Percentiles rank a stretch among this genome's conserved stretches.
Conservation (phyloP, 2,113 vertebrate species). For the Cyanistes caeruleus region DNA sequence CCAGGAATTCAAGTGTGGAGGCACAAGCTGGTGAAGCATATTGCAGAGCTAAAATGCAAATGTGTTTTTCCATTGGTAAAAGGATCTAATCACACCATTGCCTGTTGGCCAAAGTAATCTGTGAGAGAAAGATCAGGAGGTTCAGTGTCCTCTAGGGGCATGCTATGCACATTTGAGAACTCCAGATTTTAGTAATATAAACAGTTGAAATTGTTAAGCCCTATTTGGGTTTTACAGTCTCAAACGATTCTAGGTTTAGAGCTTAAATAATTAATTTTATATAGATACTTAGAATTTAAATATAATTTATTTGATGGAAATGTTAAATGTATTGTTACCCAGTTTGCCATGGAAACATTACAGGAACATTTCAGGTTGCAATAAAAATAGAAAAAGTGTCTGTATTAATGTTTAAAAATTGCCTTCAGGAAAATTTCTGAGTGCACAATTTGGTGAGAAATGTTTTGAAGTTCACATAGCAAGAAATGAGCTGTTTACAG, state of each 20-base stretch:
- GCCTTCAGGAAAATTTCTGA: not conserved
- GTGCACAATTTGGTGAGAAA: not conserved
- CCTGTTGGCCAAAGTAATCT: not conserved
- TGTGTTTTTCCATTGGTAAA: not conserved
- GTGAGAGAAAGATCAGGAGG: not conserved
- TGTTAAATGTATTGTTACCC: not conserved
- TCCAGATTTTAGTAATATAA: not conserved
- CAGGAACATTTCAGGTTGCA: not conserved
- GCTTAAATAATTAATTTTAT: constrained; percentile 6
- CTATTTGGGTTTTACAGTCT: not conserved
- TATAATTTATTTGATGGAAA: constrained; percentile 41
- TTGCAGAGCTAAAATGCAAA: not conserved
- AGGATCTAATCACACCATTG: not conserved
- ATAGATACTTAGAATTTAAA: not conserved
- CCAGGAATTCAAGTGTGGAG: not conserved
- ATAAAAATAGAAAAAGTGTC: not conserved
- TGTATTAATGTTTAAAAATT: not conserved
- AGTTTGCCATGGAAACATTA: not conserved
- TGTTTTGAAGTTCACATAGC: not conserved
- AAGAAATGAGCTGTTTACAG: not conserved
- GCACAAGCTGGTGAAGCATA: not conserved
- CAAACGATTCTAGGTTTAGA: not conserved
- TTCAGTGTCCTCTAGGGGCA: not conserved
- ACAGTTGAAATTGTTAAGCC: not conserved
- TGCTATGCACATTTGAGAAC: not conserved